Base-by-base conservation (phyloP, 2,797 vertebrate genomes). In the Momotus momota region DNA sequence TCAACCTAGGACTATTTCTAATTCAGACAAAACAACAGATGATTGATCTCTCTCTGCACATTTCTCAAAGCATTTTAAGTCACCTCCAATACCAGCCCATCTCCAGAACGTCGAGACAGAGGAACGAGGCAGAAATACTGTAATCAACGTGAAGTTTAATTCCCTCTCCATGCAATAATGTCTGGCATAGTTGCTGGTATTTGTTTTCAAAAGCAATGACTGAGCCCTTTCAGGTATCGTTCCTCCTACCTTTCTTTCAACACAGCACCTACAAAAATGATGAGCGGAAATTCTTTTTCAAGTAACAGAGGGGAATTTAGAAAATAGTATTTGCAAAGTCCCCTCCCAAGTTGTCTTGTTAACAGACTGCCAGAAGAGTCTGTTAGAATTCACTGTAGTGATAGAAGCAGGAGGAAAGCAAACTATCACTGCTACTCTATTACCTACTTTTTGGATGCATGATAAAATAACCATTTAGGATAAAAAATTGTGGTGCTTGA, bases 391-490 rank as follows among this genome's bases (percentile, higher is more conserved):
- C 35, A 48, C 46, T 81, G n/a, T n/a, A 64, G 12, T 57, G 62
- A 84, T 23, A 81, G 82, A 83, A 95, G 60, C 31, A 93, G 45
- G 86, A 82, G 25, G 31, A 83, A 94, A 94, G 62, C 33, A 85
- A 94, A 64, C 11, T 61, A 64, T 26, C 20, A 43, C 25, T 40
- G 12, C 33, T 79, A 19, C 49, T 54, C 8, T 48, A 75, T 83
- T 55, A 72, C 40, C 46, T 70, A 19, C 13, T 75, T 17, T 74
- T 81, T 41, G 40, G 12, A 70, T 40, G 38, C 14, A 73, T 8
- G 14, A 85, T 60, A 85, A 96, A 91, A 71, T 82, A 70, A 2
- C 3, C 7, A 64, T 33, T 83, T 33, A 29, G n/a, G 57, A 75
- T 48, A 90, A 91, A 86, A 94, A 35, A 12, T 67, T 82, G 31